Evolutionary conservation across 1,140 invertebrate genomes (phyloP), one percentile per base, ranked within the genome.

Genomic region (Megalonaias nervosa): DNA sequence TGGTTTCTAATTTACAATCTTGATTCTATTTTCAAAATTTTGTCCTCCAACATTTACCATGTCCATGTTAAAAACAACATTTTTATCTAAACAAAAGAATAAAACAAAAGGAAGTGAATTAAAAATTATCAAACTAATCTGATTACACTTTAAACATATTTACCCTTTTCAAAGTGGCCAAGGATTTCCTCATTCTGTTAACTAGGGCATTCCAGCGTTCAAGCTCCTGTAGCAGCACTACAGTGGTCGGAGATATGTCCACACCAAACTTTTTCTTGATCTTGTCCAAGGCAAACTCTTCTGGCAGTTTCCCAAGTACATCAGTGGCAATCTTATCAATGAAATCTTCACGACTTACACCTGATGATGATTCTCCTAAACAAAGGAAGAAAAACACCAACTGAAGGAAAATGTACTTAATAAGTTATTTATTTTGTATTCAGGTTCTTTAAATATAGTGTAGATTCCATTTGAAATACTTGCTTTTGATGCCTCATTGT

Each of bases 221-320:
- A 23, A 97, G 89, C 89, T 97, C 97, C 93, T 98, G 96, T 64
- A 97, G 92, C 55, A 98, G 90, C 6, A 98, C 96, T 38, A 97
- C 94, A 0, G 95, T 93, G 0, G 95, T 95, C 11, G 97, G 96
- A 6, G 94, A 93, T 65, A 97, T 93, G 77, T 93, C 93, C 85
- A 94, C 90, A 78, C 95, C 95, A 87, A 94, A 95, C 83, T 93
- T 93, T 89, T 94, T 94, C 73, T 94, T 93, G 26, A 97, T 93
- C 90, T 94, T 94, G 90, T 94, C 94, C 6, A 97, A 92, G 87
- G 97, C 95, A 86, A 94, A 97, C 74, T 93, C 91, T 21, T 87
- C 82, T 0, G 96, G 96, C 69, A 97, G 92, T 89, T 95, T 96
- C 67, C 90, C 87, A 16, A 91, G 80, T 57, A 92, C 91, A 82